Conservation (phyloP, 1,140 invertebrate genomes). For the Philaenus spumarius region DNA sequence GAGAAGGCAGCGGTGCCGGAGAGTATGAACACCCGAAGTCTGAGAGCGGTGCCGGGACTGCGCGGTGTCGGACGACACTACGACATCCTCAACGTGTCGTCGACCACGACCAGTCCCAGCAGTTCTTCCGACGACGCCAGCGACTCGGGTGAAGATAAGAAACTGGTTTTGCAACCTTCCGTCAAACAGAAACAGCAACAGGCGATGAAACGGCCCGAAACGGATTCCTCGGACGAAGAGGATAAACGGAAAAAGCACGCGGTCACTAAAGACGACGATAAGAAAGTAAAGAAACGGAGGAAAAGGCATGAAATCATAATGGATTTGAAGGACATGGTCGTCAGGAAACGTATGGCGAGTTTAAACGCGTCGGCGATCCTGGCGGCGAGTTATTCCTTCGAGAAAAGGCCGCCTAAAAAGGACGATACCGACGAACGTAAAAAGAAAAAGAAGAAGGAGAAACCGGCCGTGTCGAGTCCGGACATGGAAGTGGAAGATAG, state of each 20-base stretch:
- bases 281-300: slow-evolving; percentile 42
- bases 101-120: slow-evolving; percentile 43
- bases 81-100: slow-evolving; percentile 60
- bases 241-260: slow-evolving; percentile 33
- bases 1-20: slow-evolving; percentile 16
- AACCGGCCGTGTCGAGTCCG: slow-evolving; percentile 5
- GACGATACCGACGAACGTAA: slow-evolving; percentile 36
- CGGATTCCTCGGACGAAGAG: slow-evolving; percentile 22
- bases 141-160: slow-evolving; percentile 34
- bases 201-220: slow-evolving; percentile 18
- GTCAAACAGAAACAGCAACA: slow-evolving; percentile 17
- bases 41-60: slow-evolving; percentile 64
- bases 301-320: slow-evolving; percentile 62
- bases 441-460: slow-evolving; percentile 17
- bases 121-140: slow-evolving; percentile 42
- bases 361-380: slow-evolving; percentile 88
- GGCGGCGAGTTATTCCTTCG: slow-evolving; percentile 75
- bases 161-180: slow-evolving; percentile 14
- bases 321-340: slow-evolving; percentile 81
- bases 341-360: slow-evolving; percentile 86
- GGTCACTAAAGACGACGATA: slow-evolving; percentile 26
- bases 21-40: slow-evolving; percentile 45
- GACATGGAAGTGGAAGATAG: slow-evolving; percentile 36
- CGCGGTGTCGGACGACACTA: slow-evolving; percentile 73
- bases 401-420: slow-evolving; percentile 56